Evolutionary conservation across 2,888 invertebrate genomes (phyloP).

Genomic region (Cryptocephalus primarius): DNA sequence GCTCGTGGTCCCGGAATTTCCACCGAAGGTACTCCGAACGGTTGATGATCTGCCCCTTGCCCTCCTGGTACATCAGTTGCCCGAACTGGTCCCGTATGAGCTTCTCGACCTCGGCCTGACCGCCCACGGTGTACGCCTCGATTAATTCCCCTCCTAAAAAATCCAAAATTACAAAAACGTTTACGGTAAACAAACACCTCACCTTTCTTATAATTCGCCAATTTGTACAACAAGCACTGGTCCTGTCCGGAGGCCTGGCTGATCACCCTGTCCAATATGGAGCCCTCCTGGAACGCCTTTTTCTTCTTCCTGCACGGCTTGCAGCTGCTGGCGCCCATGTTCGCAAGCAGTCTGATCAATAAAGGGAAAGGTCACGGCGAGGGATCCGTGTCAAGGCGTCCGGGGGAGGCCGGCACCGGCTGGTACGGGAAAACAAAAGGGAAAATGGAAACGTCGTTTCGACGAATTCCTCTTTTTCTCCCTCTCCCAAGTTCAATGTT

Average conservation of each 20-base stretch:
- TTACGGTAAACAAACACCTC: conserved; percentile 7
- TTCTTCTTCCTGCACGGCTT: conserved; percentile 36
- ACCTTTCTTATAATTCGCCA: conserved; percentile 86
- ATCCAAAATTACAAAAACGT: too few relatives aligned
- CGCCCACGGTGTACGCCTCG: conserved; percentile 77
- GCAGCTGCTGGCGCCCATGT: conserved; percentile 40
- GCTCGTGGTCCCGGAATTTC: conserved; percentile 79
- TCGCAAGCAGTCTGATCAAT: conserved; percentile 11
- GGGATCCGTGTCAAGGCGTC: conserved; percentile 24
- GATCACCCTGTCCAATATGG: conserved; percentile 80
- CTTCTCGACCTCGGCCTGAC: conserved; percentile 73
- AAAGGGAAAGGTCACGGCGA: conserved; percentile 19
- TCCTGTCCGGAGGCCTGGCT: conserved; percentile 79
- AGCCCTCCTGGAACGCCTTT: conserved; percentile 48
- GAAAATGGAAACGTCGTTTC: not conserved
- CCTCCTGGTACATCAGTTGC: conserved; percentile 78
- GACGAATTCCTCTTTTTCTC: too few relatives aligned
- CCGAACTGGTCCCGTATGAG: conserved; percentile 78
- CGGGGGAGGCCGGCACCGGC: conserved; percentile 11
- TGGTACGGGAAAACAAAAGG: not conserved
- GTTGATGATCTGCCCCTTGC: conserved; percentile 75
- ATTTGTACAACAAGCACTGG: conserved; percentile 74
- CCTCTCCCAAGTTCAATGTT: too few relatives aligned
- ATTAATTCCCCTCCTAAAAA: conserved; percentile 66
- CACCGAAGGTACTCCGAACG: conserved; percentile 79